These are phyloP conservation scores for Borostomias antarcticus DNA, from an alignment of 2,797 vertebrate genomes.

Conservation along the genomic window DNA sequence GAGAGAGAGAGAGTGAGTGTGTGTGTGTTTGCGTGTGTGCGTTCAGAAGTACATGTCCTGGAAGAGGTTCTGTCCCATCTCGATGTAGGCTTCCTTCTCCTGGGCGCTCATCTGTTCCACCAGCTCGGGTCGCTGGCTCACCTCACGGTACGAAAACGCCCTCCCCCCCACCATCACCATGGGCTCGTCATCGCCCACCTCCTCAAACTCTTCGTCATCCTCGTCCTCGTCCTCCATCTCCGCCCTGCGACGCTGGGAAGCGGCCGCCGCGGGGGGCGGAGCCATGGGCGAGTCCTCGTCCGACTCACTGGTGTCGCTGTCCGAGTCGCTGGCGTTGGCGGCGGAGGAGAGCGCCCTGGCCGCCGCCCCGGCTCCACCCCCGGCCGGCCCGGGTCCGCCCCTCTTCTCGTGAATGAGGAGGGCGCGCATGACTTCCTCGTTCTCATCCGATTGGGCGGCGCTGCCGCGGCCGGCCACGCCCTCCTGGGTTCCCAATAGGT, in stretches of 20 bases:
- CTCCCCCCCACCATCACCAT: slow-evolving; percentile 88
- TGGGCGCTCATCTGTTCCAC: slow-evolving; percentile 93
- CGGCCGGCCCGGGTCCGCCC: slow-evolving; percentile 58
- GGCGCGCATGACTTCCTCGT: slow-evolving; percentile 96
- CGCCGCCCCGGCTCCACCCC: slow-evolving; percentile 53
- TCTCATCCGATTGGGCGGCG: slow-evolving; percentile 80
- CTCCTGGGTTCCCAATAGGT: slow-evolving; percentile 76
- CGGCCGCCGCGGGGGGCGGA: slow-evolving; percentile 38
- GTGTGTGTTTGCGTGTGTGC: slow-evolving; percentile 10
- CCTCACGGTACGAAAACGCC: slow-evolving; percentile 86
- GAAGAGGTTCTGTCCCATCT: slow-evolving; percentile 94
- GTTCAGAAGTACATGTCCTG: slow-evolving; percentile 89
- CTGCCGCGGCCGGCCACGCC: slow-evolving; percentile 68
- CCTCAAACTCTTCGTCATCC: slow-evolving; percentile 91
- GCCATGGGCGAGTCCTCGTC: slow-evolving; percentile 85
- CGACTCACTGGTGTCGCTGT: slow-evolving; percentile 97
- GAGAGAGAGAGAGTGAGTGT: slow-evolving; percentile 1
- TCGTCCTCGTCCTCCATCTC: slow-evolving; percentile 82
- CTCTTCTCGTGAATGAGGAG: slow-evolving; percentile 97
- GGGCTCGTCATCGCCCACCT: slow-evolving; percentile 90
- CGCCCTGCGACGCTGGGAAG: slow-evolving; percentile 20
- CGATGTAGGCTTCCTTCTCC: slow-evolving; percentile 96
- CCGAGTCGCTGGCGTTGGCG: slow-evolving; percentile 83
- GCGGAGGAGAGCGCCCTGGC: slow-evolving; percentile 57
- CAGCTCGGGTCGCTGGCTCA: slow-evolving; percentile 92